These are phyloP conservation scores for Halictus ligatus DNA, from an alignment of 2,888 invertebrate genomes.

Conservation along the genomic window DNA sequence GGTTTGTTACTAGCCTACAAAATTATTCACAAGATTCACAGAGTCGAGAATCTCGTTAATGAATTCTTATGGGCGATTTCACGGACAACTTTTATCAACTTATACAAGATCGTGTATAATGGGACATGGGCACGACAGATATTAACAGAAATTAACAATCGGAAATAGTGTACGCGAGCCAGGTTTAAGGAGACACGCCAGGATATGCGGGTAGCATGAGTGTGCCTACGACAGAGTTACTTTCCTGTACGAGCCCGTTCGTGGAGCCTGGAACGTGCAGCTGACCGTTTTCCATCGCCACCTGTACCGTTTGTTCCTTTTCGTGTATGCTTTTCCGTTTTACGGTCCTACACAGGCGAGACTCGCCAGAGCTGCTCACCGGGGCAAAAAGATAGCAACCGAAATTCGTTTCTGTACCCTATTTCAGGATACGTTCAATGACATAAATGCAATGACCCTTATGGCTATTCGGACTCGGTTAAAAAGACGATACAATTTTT, in stretches of 20 bases:
- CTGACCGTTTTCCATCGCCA: slow-evolving; percentile 67
- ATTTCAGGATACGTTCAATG: no score
- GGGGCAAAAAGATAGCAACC: background rate
- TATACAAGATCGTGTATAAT: background rate
- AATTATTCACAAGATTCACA: no score
- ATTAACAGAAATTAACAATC: background rate
- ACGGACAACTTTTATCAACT: no score
- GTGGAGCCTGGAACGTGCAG: slow-evolving; percentile 51
- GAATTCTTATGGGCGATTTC: no score
- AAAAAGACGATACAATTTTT: no score
- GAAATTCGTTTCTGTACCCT: background rate
- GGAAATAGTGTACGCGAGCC: slow-evolving; percentile 8
- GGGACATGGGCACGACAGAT: background rate
- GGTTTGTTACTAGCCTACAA: no score
- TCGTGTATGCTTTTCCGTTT: slow-evolving; percentile 63
- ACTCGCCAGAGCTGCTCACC: background rate
- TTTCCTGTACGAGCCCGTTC: slow-evolving; percentile 29
- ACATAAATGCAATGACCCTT: no score
- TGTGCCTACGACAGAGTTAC: slow-evolving; percentile 26
- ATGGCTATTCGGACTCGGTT: no score
- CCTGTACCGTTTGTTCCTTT: slow-evolving; percentile 57
- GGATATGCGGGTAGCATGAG: slow-evolving; percentile 39
- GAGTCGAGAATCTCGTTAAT: no score
- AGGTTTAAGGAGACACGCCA: slow-evolving; percentile 10
- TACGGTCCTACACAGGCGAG: slow-evolving; percentile 39